Evolutionary conservation across 2,888 invertebrate species (phyloP).

Genomic region (Latrodectus elegans): DNA sequence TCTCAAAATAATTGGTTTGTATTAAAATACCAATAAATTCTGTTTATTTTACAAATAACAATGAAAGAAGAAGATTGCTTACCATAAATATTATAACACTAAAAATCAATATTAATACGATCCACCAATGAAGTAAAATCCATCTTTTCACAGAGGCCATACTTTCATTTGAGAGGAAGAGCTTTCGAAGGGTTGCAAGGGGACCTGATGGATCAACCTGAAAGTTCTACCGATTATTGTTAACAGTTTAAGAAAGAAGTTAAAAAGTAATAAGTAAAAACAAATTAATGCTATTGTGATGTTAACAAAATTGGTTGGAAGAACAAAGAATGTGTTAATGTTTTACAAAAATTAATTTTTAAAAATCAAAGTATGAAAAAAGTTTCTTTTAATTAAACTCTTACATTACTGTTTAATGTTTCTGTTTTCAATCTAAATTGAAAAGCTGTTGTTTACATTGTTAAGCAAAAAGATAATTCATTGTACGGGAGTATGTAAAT

Average conservation of each 20-base stretch:
- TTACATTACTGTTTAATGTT: too few species aligned
- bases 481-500: too few species aligned
- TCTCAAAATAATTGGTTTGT: background rate
- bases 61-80: conserved; percentile 75
- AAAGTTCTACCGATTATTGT: conserved; percentile 54
- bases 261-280: background rate
- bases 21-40: too few species aligned
- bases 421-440: too few species aligned
- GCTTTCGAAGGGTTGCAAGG: conserved; percentile 88
- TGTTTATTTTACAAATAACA: conserved; percentile 2
- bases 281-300: too few species aligned
- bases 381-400: too few species aligned
- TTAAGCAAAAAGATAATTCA: too few species aligned
- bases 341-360: too few species aligned
- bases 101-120: conserved; percentile 85
- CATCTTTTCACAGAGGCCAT: conserved; percentile 90
- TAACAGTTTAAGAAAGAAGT: conserved; percentile 16
- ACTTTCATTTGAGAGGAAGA: conserved; percentile 90
- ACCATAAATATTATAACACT: conserved; percentile 86
- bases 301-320: too few species aligned
- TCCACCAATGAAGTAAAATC: conserved; percentile 93
- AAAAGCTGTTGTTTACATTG: too few species aligned
- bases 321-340: too few species aligned
- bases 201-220: conserved; percentile 93
- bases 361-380: too few species aligned